These are phyloP conservation scores for Drosophila mettleri DNA, from an alignment of 2,888 invertebrate species.

Conservation along the genomic window DNA sequence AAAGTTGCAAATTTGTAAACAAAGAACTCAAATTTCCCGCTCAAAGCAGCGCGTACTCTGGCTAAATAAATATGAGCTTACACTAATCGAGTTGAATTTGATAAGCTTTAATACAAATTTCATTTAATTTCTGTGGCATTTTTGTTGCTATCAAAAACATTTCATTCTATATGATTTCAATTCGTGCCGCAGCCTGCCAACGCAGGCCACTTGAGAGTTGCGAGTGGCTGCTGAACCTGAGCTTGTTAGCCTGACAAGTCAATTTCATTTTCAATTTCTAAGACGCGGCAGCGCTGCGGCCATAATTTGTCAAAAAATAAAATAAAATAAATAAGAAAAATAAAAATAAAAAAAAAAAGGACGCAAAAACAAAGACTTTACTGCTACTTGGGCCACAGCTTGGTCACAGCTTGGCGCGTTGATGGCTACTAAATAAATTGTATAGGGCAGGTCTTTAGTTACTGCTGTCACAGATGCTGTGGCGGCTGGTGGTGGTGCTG, in stretches of 20 bases:
- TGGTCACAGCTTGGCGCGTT: constrained; percentile 46
- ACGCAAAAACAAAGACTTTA: constrained; percentile 15
- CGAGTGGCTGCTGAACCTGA: constrained; percentile 34
- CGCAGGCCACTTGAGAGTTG: constrained; percentile 57
- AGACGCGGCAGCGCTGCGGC: constrained; percentile 61
- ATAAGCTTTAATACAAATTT: not conserved
- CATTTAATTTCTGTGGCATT: not conserved
- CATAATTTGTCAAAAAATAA: constrained; percentile 73
- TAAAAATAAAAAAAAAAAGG: constrained; percentile 14
- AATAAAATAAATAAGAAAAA: too few relatives aligned
- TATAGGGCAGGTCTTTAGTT: constrained; percentile 41
- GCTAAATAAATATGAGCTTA: too few relatives aligned
- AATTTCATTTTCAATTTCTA: constrained; percentile 75
- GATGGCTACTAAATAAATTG: constrained; percentile 77
- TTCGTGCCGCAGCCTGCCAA: constrained; percentile 4
- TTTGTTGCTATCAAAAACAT: not conserved
- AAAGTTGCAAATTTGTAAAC: too few relatives aligned
- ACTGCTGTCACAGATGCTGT: not conserved
- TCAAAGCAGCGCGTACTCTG: too few relatives aligned
- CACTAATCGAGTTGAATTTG: too few relatives aligned
- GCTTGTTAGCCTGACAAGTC: constrained; percentile 74
- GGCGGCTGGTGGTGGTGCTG: not conserved
- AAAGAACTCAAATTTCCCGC: too few relatives aligned
- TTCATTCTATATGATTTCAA: constrained; percentile 23
- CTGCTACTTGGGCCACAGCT: constrained; percentile 5